Evolutionary conservation across 1,140 invertebrate species (phyloP), one percentile per base, ranked within the genome.

Genomic region (Microplitis mediator): DNA sequence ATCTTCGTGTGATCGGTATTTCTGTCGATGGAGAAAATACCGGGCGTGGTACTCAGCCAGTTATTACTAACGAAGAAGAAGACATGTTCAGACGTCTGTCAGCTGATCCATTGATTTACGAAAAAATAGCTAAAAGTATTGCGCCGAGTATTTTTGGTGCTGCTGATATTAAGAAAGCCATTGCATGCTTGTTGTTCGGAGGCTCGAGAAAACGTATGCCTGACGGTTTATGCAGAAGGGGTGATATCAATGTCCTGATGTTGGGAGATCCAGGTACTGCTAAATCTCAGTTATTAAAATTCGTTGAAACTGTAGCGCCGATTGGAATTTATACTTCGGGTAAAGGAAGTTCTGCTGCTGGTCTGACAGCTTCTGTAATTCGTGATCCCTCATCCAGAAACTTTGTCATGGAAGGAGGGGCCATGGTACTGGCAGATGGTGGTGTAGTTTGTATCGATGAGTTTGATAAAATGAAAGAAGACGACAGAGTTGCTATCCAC

Each of bases 391-490:
- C 90, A 13, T 93, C 97, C 23, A 91, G 96, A 54, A 98, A 98
- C 83, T 99, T 99, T 87, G 92, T 99, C 3, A 97, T 99, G 95
- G 98, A 99, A 89, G 98, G 98, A 11, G 98, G 98, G 39, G 98
- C 98, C 6, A 99, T 99, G 98, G 98, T 99, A 2, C 86, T 99
- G 45, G 98, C 98, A 32, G 98, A 99, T 89, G 98, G 98, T 39
- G 98, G 98, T 50, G 97, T 99, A 8, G 98, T 99, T 1, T 99
- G 98, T 83, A 99, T 99, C 85, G 98, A 99, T 85, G 98, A 99
- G 85, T 99, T 99, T 88, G 98, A 99, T 87, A 99, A 99, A 88
- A 99, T 99, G 98, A 91, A 96, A 75, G 98, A 99, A 88, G 98
- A 99, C 84, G 98, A 99, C 85, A 89, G 98, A 77, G 98, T 99